Evolutionary conservation across 2,797 vertebrate genomes (phyloP).

Genomic region (Mus spretus): DNA sequence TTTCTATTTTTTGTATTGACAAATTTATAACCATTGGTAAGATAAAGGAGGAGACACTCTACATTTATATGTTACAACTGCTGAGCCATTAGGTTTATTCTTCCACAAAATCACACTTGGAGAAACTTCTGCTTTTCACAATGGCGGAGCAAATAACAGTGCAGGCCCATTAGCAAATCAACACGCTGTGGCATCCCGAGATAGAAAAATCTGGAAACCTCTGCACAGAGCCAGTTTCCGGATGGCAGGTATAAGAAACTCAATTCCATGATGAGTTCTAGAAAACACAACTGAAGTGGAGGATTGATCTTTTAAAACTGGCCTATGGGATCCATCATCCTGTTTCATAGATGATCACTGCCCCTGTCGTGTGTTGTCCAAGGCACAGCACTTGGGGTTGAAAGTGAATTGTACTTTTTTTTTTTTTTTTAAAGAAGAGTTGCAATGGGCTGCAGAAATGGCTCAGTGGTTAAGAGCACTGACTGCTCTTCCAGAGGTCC

Average conservation of each 20-base stretch:
- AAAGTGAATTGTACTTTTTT: not conserved
- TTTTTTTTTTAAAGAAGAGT: not conserved
- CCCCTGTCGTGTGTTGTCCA: not conserved
- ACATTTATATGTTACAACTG: not conserved
- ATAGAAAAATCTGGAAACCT: not conserved
- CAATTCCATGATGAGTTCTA: not conserved
- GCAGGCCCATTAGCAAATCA: not conserved
- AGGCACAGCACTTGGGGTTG: not conserved
- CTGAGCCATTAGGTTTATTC: not conserved
- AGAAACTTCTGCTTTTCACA: not conserved
- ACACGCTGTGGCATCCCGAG: not conserved
- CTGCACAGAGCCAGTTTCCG: not conserved
- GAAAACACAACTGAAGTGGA: not conserved
- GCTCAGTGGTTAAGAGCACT: too few relatives aligned
- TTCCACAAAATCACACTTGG: not conserved
- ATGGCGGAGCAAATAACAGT: not conserved
- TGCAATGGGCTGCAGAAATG: too few relatives aligned
- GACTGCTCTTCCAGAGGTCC: too few relatives aligned
- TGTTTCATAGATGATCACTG: constrained; percentile 22
- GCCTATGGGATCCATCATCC: not conserved
- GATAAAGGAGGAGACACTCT: constrained; percentile 13
- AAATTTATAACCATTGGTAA: constrained; percentile 28
- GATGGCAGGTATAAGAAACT: not conserved
- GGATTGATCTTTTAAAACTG: not conserved
- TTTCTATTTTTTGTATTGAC: constrained; percentile 42